A percentile compares a stretch with the other conserved stretches of the same genome.
These are phyloP conservation scores for Macrosoma leucophasiata DNA, from an alignment of 2,888 invertebrate species.

Conservation along the genomic window DNA sequence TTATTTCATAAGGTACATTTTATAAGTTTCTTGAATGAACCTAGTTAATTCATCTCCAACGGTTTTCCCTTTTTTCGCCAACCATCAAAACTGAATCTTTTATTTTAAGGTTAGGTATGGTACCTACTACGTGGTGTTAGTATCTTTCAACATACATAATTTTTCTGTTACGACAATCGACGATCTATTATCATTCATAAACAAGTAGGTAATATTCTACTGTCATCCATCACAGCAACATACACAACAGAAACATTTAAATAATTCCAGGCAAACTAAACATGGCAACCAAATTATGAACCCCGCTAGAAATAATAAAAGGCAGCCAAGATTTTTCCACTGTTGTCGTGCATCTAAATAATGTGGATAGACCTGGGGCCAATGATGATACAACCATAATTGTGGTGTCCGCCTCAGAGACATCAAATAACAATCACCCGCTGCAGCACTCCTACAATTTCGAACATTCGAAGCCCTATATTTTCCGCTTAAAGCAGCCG, in stretches of 20 bases:
- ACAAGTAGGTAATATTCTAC: neutral
- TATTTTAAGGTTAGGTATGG: no score
- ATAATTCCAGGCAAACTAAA: conserved; percentile 36
- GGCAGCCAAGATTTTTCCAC: conserved; percentile 28
- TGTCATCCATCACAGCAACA: conserved; percentile 34
- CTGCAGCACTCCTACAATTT: conserved; percentile 26
- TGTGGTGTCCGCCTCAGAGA: conserved; percentile 34
- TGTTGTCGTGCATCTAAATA: conserved; percentile 24
- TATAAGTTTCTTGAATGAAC: no score
- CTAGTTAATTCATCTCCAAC: no score
- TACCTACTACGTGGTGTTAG: no score
- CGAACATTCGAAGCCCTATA: no score
- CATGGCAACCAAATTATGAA: conserved; percentile 41
- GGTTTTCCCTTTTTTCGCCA: no score
- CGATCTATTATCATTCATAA: no score
- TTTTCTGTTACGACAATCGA: no score
- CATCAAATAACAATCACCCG: conserved; percentile 37
- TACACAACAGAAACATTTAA: conserved; percentile 37
- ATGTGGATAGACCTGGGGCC: conserved; percentile 33
- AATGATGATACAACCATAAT: conserved; percentile 32
- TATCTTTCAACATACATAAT: no score
- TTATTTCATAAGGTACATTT: no score
- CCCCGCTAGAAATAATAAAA: conserved; percentile 29
- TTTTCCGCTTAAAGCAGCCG: no score
- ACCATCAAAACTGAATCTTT: no score